phyloP scores from a whole-genome alignment of 2,888 invertebrate species.

The Caenorhabditis wallacei region DNA sequence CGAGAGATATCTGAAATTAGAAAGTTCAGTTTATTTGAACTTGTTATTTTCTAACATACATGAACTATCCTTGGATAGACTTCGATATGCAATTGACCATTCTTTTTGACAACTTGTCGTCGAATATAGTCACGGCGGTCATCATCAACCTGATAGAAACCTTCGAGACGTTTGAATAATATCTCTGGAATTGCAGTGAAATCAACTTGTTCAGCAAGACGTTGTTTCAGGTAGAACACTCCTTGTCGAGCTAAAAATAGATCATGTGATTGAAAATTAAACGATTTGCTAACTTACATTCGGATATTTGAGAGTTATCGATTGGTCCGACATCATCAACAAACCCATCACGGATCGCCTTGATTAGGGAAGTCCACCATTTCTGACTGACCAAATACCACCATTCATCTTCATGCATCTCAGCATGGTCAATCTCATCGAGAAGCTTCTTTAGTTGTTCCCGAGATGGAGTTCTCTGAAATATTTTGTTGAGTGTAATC shows the following conservation, averaged over 20 bases:
- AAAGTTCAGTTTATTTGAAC: not conserved
- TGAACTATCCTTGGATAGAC: slow-evolving; percentile 76
- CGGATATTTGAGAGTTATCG: slow-evolving; percentile 68
- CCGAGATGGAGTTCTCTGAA: not conserved
- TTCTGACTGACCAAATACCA: slow-evolving; percentile 68
- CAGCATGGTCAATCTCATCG: slow-evolving; percentile 49
- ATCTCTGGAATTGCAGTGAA: slow-evolving; percentile 71
- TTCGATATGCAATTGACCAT: slow-evolving; percentile 64
- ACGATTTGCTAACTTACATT: too few relatives aligned
- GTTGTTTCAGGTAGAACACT: slow-evolving; percentile 57
- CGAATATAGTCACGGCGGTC: slow-evolving; percentile 74
- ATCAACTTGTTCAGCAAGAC: slow-evolving; percentile 71
- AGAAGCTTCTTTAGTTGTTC: slow-evolving; percentile 61
- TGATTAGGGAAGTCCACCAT: slow-evolving; percentile 74
- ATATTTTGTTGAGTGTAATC: not conserved
- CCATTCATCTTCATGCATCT: slow-evolving; percentile 55
- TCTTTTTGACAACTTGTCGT: slow-evolving; percentile 68
- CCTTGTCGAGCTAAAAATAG: slow-evolving; percentile 49
- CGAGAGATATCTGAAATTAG: slow-evolving; percentile 64
- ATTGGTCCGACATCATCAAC: slow-evolving; percentile 69
- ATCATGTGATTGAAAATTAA: too few relatives aligned
- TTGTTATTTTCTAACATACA: slow-evolving; percentile 56
- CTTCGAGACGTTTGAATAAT: slow-evolving; percentile 57
- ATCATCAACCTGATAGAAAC: slow-evolving; percentile 69
- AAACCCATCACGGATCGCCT: slow-evolving; percentile 59